phyloP scores from a whole-genome alignment of 2,888 invertebrate genomes.

The Epsilonema sp. region DNA sequence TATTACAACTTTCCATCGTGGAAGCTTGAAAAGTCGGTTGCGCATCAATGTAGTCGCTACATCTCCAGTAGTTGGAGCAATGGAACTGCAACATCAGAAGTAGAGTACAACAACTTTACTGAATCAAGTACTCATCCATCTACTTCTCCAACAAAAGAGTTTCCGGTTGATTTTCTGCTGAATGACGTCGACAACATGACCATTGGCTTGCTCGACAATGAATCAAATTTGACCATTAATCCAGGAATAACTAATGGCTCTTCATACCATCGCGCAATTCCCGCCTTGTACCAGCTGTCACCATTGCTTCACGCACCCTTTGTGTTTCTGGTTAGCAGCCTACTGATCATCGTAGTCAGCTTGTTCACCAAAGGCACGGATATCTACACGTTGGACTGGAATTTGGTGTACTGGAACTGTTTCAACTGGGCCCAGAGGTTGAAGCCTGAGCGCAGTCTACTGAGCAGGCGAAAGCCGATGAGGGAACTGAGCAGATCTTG shows the following conservation, averaged over 20 bases:
- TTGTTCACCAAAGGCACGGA: slow-evolving; percentile 1
- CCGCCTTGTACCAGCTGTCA: too few relatives aligned
- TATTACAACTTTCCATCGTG: neutral
- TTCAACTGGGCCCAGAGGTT: neutral
- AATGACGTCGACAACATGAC: neutral
- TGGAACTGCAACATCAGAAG: too few relatives aligned
- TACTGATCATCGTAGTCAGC: slow-evolving; percentile 1
- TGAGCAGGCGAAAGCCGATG: neutral
- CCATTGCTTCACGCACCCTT: neutral
- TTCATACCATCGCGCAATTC: too few relatives aligned
- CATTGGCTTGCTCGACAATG: neutral
- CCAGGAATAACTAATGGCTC: too few relatives aligned
- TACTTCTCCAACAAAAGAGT: too few relatives aligned
- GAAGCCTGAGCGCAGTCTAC: neutral
- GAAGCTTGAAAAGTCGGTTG: neutral
- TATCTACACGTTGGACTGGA: slow-evolving; percentile 5
- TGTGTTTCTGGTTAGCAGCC: neutral
- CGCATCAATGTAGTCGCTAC: too few relatives aligned
- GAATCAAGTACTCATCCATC: too few relatives aligned
- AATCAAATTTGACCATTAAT: too few relatives aligned
- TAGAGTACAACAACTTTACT: too few relatives aligned
- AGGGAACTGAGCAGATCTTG: too few relatives aligned
- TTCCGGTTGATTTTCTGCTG: too few relatives aligned
- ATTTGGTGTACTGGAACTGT: slow-evolving; percentile 1
- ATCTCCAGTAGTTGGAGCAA: too few relatives aligned